A percentile compares a stretch with the other conserved stretches of the same genome.
phyloP scores from a whole-genome alignment of 2,113 vertebrate genomes.

The Malurus melanocephalus region DNA sequence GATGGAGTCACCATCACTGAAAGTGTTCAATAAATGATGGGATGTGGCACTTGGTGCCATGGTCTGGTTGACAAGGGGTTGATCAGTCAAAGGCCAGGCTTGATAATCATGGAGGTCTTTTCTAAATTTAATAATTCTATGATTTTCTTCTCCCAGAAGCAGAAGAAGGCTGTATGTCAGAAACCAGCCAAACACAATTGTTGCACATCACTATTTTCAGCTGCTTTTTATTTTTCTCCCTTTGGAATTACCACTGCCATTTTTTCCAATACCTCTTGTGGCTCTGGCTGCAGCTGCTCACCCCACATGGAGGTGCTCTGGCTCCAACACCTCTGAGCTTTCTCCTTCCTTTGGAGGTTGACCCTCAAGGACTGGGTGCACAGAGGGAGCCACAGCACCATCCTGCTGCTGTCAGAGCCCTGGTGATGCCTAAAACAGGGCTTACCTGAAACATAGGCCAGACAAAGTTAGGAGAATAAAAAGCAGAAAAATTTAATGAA shows the following conservation, averaged over 20 bases:
- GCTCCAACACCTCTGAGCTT: neutral
- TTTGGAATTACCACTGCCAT: accelerated
- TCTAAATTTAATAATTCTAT: neutral
- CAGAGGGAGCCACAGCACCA: neutral
- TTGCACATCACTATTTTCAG: neutral
- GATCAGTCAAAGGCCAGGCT: accelerated
- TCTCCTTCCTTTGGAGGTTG: neutral
- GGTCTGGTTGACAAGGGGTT: neutral
- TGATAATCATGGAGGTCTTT: neutral
- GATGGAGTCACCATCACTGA: too few relatives aligned
- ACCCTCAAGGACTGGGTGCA: neutral
- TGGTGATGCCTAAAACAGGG: too few relatives aligned
- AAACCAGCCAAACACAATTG: neutral
- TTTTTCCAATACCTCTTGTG: neutral
- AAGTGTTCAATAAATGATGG: neutral
- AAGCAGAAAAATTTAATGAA: too few relatives aligned
- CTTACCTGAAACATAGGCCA: too few relatives aligned
- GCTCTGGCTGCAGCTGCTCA: neutral
- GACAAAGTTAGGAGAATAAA: too few relatives aligned
- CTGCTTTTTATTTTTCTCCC: neutral
- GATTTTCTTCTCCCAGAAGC: neutral
- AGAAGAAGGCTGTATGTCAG: neutral
- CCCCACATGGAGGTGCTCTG: neutral
- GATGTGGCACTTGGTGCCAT: accelerated
- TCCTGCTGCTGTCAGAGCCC: neutral